Evolutionary conservation across 2,113 vertebrate genomes (phyloP).

Genomic region (Nymphicus hollandicus): DNA sequence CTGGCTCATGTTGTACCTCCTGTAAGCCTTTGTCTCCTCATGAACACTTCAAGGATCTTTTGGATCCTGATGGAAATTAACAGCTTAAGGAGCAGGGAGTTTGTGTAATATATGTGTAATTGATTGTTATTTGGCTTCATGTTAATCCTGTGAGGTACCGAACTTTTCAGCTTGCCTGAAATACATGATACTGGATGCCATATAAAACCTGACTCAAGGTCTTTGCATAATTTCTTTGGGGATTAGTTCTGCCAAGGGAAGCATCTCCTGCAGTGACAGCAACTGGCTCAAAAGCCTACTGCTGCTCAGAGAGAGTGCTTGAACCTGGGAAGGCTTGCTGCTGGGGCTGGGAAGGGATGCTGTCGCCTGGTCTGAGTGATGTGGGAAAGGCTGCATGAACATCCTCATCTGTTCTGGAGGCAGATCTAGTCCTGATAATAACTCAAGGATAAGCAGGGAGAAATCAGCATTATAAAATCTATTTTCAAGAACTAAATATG

Average conservation of each 20-base stretch:
- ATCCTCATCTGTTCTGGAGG: background rate
- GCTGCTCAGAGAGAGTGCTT: background rate
- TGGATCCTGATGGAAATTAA: background rate
- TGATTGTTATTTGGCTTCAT: background rate
- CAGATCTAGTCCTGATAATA: background rate
- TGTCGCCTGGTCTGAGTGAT: background rate
- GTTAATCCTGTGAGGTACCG: background rate
- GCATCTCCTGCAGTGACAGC: background rate
- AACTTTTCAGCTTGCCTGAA: background rate
- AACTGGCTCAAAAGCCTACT: background rate
- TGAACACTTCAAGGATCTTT: background rate
- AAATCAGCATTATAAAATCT: background rate
- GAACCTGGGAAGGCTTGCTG: accelerated
- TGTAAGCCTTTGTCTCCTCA: background rate
- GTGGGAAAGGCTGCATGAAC: background rate
- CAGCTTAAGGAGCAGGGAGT: background rate
- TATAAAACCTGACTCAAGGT: background rate
- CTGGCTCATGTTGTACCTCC: background rate
- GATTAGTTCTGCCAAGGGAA: background rate
- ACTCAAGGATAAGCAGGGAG: background rate
- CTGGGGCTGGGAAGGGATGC: background rate
- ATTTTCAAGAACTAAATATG: background rate
- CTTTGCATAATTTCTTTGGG: background rate
- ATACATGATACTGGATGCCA: background rate
- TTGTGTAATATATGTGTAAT: background rate